Evolutionary conservation across 2,888 invertebrate species (phyloP).

Genomic region (Drosophila subsilvestris): DNA sequence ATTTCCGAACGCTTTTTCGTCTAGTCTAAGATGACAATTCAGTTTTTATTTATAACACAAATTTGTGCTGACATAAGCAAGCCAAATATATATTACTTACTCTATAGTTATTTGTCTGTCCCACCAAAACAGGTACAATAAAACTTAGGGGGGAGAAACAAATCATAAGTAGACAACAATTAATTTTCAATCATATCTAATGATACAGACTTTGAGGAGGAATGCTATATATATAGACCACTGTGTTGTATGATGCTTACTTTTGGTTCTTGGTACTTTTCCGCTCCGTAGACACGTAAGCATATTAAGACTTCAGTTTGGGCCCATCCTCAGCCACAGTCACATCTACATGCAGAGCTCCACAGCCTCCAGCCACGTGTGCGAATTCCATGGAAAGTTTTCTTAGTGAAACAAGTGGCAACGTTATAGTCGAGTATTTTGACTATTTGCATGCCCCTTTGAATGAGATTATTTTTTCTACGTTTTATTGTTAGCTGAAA

Average conservation of each 20-base stretch:
- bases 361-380: neutral
- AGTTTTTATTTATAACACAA: neutral
- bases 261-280: conserved; percentile 33
- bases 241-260: conserved; percentile 32
- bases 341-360: neutral
- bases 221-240: conserved; percentile 4
- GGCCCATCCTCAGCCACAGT: neutral
- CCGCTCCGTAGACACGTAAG: conserved; percentile 49
- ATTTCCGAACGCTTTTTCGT: neutral
- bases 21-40: neutral
- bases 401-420: neutral
- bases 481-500: no score
- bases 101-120: neutral
- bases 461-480: no score
- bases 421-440: neutral
- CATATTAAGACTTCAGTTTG: conserved; percentile 55
- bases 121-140: conserved; percentile 5
- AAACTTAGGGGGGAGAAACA: neutral
- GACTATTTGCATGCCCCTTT: neutral
- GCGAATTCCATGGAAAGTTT: conserved; percentile 23
- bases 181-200: conserved; percentile 12
- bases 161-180: neutral
- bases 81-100: neutral
- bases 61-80: neutral
- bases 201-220: conserved; percentile 1